Evolutionary conservation across 2,113 vertebrate genomes (phyloP).

Genomic region (Antigone vipio): DNA sequence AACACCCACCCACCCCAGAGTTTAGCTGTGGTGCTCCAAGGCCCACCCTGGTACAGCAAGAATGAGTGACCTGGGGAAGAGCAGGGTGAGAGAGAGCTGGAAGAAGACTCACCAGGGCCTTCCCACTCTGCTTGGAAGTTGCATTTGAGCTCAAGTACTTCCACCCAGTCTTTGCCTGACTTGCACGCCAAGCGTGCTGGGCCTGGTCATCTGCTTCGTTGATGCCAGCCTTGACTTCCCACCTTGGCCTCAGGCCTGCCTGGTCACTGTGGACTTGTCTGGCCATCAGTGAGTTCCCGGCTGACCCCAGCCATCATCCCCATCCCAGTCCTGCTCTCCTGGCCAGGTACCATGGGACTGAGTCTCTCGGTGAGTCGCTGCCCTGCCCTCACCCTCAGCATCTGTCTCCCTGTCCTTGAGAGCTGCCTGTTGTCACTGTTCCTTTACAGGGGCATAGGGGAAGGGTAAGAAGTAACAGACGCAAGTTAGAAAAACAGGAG

Average conservation of each 20-base stretch:
- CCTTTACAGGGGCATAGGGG: neutral
- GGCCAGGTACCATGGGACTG: neutral
- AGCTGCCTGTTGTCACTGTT: accelerated
- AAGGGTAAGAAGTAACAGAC: neutral
- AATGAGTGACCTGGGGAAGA: neutral
- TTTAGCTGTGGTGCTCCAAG: neutral
- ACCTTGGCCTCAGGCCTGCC: neutral
- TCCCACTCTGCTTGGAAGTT: neutral
- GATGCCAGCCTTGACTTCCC: neutral
- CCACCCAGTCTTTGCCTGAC: neutral
- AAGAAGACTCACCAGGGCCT: neutral
- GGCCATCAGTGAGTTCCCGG: neutral
- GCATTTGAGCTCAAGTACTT: neutral
- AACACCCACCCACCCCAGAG: no score
- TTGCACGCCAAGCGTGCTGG: neutral
- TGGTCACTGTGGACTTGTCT: neutral
- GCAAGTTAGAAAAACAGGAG: neutral
- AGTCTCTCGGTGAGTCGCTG: neutral
- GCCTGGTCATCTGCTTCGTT: neutral
- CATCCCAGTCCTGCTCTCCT: neutral
- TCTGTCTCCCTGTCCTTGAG: neutral
- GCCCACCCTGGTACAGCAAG: accelerated
- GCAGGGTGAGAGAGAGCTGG: neutral
- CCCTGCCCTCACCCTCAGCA: neutral
- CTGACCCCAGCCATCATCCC: neutral